Conservation (phyloP, 2,797 vertebrate genomes). For the Poecile montanus region DNA sequence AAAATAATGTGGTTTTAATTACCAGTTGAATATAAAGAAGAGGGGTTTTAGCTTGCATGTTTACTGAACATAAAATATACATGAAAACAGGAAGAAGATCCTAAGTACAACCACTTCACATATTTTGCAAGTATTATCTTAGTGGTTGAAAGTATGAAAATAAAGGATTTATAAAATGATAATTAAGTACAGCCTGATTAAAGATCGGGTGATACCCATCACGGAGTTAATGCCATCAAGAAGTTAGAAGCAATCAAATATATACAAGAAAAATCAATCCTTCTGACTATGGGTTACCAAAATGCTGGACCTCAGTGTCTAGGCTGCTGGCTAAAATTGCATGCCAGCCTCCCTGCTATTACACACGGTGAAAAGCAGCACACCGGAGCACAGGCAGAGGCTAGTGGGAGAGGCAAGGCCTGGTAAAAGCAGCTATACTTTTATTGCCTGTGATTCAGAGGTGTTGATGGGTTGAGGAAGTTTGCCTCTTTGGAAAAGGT, state of each 20-base stretch:
- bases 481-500: neutral
- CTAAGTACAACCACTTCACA: neutral
- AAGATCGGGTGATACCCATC: neutral
- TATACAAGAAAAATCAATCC: neutral
- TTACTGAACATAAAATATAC: neutral
- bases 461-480: neutral
- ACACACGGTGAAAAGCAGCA: accelerated
- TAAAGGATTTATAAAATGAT: neutral
- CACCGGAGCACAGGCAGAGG: neutral
- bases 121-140: neutral
- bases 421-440: neutral
- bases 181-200: neutral
- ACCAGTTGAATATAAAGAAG: neutral
- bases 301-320: neutral
- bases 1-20: neutral
- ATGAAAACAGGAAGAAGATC: neutral
- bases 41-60: neutral
- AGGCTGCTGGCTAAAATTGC: neutral
- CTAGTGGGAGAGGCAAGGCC: neutral
- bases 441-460: neutral
- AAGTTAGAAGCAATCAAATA: neutral
- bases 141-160: neutral
- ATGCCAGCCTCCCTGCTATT: neutral
- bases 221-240: neutral
- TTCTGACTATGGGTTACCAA: neutral